Evolutionary conservation across 2,797 vertebrate species (phyloP), one percentile per base, ranked within the genome.

Genomic region (Ptychobarbus kaznakovi): DNA sequence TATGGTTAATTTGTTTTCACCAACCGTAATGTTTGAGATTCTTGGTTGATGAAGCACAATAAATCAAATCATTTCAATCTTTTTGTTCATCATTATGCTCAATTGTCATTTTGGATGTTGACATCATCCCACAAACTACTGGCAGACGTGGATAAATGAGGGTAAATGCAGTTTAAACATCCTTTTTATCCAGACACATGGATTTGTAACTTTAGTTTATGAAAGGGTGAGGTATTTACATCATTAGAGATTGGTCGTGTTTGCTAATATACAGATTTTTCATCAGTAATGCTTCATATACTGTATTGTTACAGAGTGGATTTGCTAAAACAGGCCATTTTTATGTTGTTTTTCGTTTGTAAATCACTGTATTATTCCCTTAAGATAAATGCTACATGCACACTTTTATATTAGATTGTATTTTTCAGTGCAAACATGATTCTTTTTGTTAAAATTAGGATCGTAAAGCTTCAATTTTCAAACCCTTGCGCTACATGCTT

Each of bases 21-120:
- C 13, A 69, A 51, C 79, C 28, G 1, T 68, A 38, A 68, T 69
- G 44, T 81, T 79, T 22, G 40, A 65, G 40, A 79, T 65, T 79
- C 12, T 46, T 69, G 46, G 44, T 53, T 7, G 63, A 53, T 79
- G 77, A 46, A 44, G 77, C 40, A 44, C 76, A 79, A 79, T 65
- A 69, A 68, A 81, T 81, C 46, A 51, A 16, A 53, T n/a, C 4
- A 1, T 53, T 80, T 81, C 46, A 22, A 40, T 38, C 79, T 18
- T 40, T 65, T 81, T 18, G 5, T 53, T 73, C 46, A 81, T 81
- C 28, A 70, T 56, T 56, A 9, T 42, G 15, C 22, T 46, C 8
- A 44, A 4, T 74, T 74, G 69, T 63, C 7, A 32, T 82, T 61
- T 61, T 46, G 40, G 7, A 83, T n/a, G 70, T 65, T 74, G 81